Evolutionary conservation across 1,140 invertebrate species (phyloP), one percentile per base, ranked within the genome.

Genomic region (Drosophila ananassae): DNA sequence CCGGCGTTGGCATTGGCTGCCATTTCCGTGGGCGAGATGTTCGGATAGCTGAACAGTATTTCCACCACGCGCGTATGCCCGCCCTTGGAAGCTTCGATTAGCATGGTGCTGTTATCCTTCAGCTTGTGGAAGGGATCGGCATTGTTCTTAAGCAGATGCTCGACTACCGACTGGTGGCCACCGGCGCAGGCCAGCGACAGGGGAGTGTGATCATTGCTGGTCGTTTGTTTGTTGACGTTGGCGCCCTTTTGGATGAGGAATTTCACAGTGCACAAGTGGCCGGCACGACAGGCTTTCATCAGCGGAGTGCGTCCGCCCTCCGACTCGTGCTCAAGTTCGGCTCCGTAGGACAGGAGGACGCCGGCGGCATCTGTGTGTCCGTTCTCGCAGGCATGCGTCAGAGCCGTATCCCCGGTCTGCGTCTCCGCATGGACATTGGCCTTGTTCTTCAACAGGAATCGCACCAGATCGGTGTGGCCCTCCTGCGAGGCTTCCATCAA

Each of bases 401-500:
- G 93, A n/a, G 99, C 98, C 17, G 98, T 99, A 91, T 99, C 97
- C 52, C 97, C 97, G 7, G 98, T 98, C 93, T 97, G 97, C 24
- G 98, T 99, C 92, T 97, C 96, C 17, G 98, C 97, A 92, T 98
- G 96, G 37, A 98, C 97, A 93, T 98, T 96, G n/a, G 98, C 97
- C 72, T 94, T 94, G 64, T 95, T 94, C 89, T 96, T 95, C 48
- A 98, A 92, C 41, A 98, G 93, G 92, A 97, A 98, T 73, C 95
- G 95, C 22, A 99, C 98, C 50, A 99, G 94, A 82, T 99, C 98
- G 12, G 98, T 92, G 92, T 99, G 98, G 9, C 98, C 98, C 93
- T 99, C 98, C 92, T 99, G 98, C 1, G 98, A 96, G 21, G 98
- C 98, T 93, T 99, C 98, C 98, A 99, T 99, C 0, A 99, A 93